Conservation (phyloP, 2,797 vertebrate genomes). For the Micromesistius poutassou region DNA sequence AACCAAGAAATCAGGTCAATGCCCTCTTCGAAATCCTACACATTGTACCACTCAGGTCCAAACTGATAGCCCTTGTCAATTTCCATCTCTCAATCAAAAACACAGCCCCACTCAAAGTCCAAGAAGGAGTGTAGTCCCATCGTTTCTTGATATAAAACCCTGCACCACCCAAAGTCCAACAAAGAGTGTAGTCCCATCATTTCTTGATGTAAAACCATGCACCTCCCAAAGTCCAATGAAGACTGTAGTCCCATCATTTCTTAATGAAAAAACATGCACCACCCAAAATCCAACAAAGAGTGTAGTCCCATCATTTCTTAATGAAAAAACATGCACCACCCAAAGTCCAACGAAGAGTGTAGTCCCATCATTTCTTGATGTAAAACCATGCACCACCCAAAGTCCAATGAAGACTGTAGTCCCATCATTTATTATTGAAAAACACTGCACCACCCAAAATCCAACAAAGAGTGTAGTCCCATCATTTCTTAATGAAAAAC, state of each 20-base stretch:
- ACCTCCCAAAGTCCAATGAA: constrained; percentile 22
- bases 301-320: constrained; percentile 29
- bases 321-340: background rate
- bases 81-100: background rate
- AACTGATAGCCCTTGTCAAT: constrained; percentile 47
- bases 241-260: background rate
- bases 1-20: constrained; percentile 32
- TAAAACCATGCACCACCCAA: background rate
- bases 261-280: background rate
- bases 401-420: constrained; percentile 25
- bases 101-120: background rate
- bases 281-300: constrained; percentile 13
- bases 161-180: constrained; percentile 2
- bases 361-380: background rate
- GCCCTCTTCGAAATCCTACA: constrained; percentile 45
- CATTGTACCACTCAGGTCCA: constrained; percentile 56
- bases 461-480: background rate
- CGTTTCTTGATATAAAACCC: background rate
- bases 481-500: constrained; percentile 4
- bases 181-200: constrained; percentile 34
- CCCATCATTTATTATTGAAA: constrained; percentile 40
- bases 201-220: constrained; percentile 46
- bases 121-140: background rate
- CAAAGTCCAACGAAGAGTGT: background rate
- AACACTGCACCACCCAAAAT: constrained; percentile 40